phyloP scores from a whole-genome alignment of 2,888 invertebrate genomes.

The Cyclophora albipunctata region DNA sequence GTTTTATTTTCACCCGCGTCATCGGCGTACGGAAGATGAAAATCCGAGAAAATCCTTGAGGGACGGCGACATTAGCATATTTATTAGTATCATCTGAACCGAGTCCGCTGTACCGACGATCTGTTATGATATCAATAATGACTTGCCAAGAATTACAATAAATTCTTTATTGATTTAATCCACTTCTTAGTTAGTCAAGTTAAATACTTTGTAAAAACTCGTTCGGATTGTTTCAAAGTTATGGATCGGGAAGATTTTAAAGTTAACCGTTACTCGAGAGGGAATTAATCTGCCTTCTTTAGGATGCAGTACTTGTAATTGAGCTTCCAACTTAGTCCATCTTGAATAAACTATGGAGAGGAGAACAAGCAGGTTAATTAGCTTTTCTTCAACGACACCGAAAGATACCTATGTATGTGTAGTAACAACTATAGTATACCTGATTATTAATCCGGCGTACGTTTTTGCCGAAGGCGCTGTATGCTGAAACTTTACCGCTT shows the following conservation, averaged over 20 bases:
- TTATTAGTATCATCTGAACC: conserved; percentile 58
- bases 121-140: conserved; percentile 62
- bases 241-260: not conserved
- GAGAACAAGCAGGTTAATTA: too few relatives aligned
- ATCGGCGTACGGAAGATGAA: conserved; percentile 56
- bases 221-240: too few relatives aligned
- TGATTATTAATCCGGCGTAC: too few relatives aligned
- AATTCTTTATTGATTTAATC: conserved; percentile 30
- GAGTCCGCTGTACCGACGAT: conserved; percentile 39
- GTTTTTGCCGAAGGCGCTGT: too few relatives aligned
- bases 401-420: too few relatives aligned
- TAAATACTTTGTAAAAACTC: conserved; percentile 1
- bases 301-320: too few relatives aligned
- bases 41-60: conserved; percentile 64
- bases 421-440: too few relatives aligned
- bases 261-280: not conserved
- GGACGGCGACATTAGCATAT: conserved; percentile 65
- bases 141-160: conserved; percentile 43
- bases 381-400: too few relatives aligned
- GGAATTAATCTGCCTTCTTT: too few relatives aligned
- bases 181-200: not conserved
- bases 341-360: too few relatives aligned
- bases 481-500: too few relatives aligned
- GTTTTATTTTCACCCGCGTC: conserved; percentile 58
- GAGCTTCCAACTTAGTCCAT: too few relatives aligned